Conservation (phyloP, 37 sponge, comb jelly and placozoan species). For the Tethya wilhelma region DNA sequence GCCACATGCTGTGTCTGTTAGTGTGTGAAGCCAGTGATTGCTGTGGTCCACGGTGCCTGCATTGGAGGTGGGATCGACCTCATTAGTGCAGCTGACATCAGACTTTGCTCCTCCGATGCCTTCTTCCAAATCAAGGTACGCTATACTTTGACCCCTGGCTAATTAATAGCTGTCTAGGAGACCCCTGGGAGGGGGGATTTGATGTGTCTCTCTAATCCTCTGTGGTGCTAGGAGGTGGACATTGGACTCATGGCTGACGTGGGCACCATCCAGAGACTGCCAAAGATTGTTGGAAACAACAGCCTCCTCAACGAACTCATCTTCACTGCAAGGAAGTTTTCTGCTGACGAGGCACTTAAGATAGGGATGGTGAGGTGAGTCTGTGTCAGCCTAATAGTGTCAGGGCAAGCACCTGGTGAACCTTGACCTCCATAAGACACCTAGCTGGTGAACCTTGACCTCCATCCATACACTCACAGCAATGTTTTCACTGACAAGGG, state of each 20-base stretch:
- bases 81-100: slow-evolving; percentile 85
- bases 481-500: not conserved
- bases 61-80: slow-evolving; percentile 97
- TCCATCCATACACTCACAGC: not conserved
- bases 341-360: slow-evolving; percentile 66
- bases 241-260: slow-evolving; percentile 94
- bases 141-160: not conserved
- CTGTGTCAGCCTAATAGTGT: not conserved
- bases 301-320: slow-evolving; percentile 79
- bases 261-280: slow-evolving; percentile 95
- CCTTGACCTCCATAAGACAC: not conserved
- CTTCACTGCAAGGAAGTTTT: slow-evolving; percentile 77
- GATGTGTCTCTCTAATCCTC: not conserved
- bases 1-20: too few relatives aligned
- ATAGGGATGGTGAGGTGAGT: slow-evolving; percentile 82
- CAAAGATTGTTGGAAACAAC: slow-evolving; percentile 88
- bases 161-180: not conserved
- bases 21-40: slow-evolving; percentile 95
- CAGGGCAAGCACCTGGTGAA: not conserved
- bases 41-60: slow-evolving; percentile 90
- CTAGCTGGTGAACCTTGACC: not conserved
- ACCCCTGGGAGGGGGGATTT: not conserved
- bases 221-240: slow-evolving; percentile 79
- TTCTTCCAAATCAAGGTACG: slow-evolving; percentile 91
- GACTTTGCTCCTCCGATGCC: slow-evolving; percentile 74